phyloP scores from a whole-genome alignment of 2,888 invertebrate species.

The Dynastes maya region DNA sequence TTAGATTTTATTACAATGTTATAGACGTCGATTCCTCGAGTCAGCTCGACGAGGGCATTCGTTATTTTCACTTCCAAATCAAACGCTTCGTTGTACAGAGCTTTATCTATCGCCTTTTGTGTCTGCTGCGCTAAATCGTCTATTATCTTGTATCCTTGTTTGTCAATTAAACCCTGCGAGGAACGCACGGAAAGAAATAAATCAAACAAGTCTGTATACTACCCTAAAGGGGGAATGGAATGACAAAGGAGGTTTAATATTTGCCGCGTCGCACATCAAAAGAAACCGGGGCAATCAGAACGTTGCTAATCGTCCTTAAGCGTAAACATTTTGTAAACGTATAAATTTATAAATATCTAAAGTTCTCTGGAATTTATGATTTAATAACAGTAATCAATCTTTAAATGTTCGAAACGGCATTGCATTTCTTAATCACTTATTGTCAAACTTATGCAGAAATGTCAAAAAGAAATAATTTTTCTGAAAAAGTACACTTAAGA shows the following conservation, averaged over 20 bases:
- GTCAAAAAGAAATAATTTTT: too few relatives aligned
- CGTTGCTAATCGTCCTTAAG: background rate
- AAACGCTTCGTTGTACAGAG: constrained; percentile 77
- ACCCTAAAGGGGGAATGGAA: background rate
- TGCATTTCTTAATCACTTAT: too few relatives aligned
- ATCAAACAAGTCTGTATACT: background rate
- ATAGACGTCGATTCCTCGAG: constrained; percentile 84
- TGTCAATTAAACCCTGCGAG: constrained; percentile 62
- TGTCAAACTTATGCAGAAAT: too few relatives aligned
- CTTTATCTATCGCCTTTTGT: constrained; percentile 62
- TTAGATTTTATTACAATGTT: constrained; percentile 78
- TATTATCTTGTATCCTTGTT: constrained; percentile 61
- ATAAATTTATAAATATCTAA: background rate
- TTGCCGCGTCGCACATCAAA: background rate
- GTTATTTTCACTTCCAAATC: constrained; percentile 76
- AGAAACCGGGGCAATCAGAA: background rate
- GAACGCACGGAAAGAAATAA: background rate
- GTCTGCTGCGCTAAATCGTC: constrained; percentile 61
- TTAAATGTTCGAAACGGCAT: too few relatives aligned
- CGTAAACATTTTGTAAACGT: background rate
- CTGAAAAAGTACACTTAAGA: too few relatives aligned
- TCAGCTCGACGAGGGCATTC: constrained; percentile 73
- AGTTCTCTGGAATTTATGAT: too few relatives aligned
- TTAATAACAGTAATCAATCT: too few relatives aligned
- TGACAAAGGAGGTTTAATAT: background rate